Conservation (phyloP, 2,113 vertebrate species). For the Notothenia rossii region DNA sequence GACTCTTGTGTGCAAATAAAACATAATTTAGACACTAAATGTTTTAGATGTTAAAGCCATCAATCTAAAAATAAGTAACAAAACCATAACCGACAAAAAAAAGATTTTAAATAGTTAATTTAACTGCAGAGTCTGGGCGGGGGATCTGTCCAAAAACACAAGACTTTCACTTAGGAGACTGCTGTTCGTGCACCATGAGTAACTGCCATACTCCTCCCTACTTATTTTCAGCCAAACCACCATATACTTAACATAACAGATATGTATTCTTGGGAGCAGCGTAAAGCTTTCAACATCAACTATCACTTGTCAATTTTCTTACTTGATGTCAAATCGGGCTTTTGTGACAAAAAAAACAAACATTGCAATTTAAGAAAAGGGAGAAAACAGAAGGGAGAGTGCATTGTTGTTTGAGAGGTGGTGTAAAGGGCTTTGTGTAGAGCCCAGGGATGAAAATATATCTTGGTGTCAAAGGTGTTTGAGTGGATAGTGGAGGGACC, state of each 20-base stretch:
- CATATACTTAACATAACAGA: too few species aligned
- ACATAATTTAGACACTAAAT: neutral
- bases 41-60: neutral
- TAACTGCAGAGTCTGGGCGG: too few species aligned
- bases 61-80: neutral
- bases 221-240: too few species aligned
- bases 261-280: too few species aligned
- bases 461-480: conserved; percentile 9
- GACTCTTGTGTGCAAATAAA: neutral
- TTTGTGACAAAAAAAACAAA: neutral
- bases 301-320: too few species aligned
- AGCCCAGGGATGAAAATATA: neutral
- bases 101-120: too few species aligned
- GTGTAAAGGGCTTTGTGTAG: neutral
- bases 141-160: too few species aligned
- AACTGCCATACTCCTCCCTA: too few species aligned
- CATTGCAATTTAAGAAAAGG: neutral
- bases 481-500: neutral
- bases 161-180: too few species aligned
- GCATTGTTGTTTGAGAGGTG: neutral
- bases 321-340: neutral
- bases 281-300: too few species aligned
- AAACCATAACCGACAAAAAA: neutral
- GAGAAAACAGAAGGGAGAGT: neutral
- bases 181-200: too few species aligned